Percentiles rank a stretch among this genome's conserved stretches.
These are phyloP conservation scores for Lepidurus apus DNA, from an alignment of 1,140 invertebrate species.

Conservation along the genomic window DNA sequence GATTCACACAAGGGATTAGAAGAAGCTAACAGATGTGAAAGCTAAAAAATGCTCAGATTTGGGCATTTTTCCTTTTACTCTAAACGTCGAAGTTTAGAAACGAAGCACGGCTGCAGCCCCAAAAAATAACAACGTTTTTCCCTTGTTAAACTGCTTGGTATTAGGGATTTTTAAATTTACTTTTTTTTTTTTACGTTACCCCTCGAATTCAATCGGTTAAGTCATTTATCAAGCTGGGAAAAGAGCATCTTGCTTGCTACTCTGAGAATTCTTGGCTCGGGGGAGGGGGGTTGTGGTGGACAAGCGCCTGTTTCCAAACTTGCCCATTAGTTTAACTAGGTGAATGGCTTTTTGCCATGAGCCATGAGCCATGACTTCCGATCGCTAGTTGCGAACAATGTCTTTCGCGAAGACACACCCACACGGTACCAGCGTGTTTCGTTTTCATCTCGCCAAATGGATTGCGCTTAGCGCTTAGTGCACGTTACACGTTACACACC, in stretches of 20 bases:
- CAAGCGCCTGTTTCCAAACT: background rate
- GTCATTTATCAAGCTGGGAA: conserved; percentile 19
- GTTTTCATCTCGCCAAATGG: background rate
- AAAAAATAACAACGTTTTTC: too few species aligned
- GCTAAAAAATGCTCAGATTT: background rate
- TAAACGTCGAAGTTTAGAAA: too few species aligned
- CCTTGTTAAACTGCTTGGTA: too few species aligned
- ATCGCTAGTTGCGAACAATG: background rate
- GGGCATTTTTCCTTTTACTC: background rate
- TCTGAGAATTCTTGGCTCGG: background rate
- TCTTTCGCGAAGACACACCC: background rate
- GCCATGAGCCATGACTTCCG: background rate
- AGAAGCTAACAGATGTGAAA: background rate
- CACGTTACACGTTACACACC: conserved; percentile 5
- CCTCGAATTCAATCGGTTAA: background rate
- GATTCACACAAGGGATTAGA: background rate
- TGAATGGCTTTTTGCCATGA: conserved; percentile 15
- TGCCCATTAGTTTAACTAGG: conserved; percentile 19
- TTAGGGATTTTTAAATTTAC: background rate
- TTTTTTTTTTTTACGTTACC: background rate
- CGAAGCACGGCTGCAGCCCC: too few species aligned
- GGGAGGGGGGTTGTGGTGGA: background rate
- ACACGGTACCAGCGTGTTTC: background rate
- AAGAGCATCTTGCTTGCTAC: conserved; percentile 5
- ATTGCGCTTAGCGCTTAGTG: background rate